A percentile compares a stretch with the other conserved stretches of the same genome.
Conservation (phyloP, 2,113 vertebrate genomes). For the Leptobrachium leishanense region DNA sequence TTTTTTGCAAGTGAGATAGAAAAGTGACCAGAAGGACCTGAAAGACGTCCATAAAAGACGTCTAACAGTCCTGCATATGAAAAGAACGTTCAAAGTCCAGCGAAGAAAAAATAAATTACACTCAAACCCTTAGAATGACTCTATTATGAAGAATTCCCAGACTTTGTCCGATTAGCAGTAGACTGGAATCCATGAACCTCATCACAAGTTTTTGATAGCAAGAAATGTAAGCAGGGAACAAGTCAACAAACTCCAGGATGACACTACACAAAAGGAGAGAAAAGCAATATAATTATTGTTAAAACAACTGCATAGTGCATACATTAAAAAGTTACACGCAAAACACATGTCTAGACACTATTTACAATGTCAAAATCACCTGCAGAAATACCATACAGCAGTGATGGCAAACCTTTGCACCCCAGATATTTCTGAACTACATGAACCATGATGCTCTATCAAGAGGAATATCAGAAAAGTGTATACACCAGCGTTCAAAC, state of each 20-base stretch:
- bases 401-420: not conserved
- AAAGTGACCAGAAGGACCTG: too few species aligned
- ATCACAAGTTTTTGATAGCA: constrained; percentile 13
- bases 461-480: too few species aligned
- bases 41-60: too few species aligned
- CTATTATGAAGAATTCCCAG: not conserved
- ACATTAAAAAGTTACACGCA: not conserved
- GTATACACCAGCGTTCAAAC: too few species aligned
- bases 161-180: not conserved
- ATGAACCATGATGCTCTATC: too few species aligned
- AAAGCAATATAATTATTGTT: not conserved
- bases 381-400: too few species aligned
- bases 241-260: constrained; percentile 4
- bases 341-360: not conserved
- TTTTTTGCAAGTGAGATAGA: too few species aligned
- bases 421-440: not conserved
- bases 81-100: not conserved
- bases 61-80: not conserved
- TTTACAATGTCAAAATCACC: too few species aligned
- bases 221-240: constrained; percentile 7
- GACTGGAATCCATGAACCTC: too few species aligned
- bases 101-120: not conserved
- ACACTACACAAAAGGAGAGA: not conserved
- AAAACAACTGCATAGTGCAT: not conserved
- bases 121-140: not conserved